Evolutionary conservation across 2,797 vertebrate genomes (phyloP).

Genomic region (Sarcophilus harrisii): DNA sequence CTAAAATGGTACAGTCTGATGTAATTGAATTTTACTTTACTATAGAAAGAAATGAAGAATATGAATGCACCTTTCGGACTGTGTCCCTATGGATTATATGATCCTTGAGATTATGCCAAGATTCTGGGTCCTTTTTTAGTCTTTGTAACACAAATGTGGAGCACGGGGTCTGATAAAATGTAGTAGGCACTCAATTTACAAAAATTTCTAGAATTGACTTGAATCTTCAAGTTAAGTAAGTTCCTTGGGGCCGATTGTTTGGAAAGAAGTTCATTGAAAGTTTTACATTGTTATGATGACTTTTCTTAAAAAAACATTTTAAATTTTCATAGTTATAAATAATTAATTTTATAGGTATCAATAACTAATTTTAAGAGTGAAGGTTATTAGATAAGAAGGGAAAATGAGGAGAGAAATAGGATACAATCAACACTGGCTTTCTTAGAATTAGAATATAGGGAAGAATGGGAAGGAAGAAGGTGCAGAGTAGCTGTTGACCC

Average conservation of each 20-base stretch:
- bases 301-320: neutral
- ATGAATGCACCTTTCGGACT: neutral
- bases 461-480: neutral
- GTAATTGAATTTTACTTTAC: neutral
- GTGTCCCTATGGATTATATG: neutral
- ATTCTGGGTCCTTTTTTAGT: neutral
- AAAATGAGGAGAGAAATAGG: neutral
- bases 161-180: neutral
- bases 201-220: neutral
- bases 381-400: neutral
- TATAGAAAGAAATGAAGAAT: neutral
- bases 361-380: neutral
- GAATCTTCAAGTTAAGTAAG: neutral
- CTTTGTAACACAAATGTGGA: neutral
- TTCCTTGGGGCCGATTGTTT: neutral
- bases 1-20: neutral
- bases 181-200: neutral
- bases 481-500: neutral
- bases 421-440: neutral
- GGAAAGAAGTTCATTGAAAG: neutral
- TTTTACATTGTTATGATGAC: neutral
- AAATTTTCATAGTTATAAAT: neutral
- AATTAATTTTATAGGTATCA: neutral
- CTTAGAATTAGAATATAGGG: neutral
- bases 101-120: neutral